Evolutionary conservation across 35 echinoderm and acorn worm genomes (phyloP).

Genomic region (Heliocidaris erythrogramma): DNA sequence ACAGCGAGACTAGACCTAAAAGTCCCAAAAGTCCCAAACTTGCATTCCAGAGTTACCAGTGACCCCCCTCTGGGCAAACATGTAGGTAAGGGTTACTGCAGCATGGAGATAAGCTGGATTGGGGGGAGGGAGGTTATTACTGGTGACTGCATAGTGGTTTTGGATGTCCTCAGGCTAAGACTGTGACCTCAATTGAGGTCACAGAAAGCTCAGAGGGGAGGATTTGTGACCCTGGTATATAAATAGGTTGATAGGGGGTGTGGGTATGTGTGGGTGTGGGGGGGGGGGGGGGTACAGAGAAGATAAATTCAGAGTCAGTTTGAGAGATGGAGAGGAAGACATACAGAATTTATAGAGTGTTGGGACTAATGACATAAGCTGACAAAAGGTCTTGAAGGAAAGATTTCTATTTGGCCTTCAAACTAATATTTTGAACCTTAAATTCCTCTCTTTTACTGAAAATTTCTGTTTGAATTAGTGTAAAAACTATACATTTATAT

Average conservation of each 20-base stretch:
- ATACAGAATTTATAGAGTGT: no score
- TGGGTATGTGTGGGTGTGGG: no score
- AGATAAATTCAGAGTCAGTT: no score
- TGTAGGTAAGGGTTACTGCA: background rate
- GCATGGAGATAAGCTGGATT: background rate
- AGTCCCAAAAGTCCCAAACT: background rate
- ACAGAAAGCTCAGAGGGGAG: background rate
- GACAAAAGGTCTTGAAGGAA: no score
- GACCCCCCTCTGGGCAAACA: background rate
- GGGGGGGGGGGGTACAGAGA: no score
- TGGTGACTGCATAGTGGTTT: background rate
- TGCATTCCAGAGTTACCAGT: background rate
- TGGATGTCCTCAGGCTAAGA: background rate
- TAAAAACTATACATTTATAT: no score
- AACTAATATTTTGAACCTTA: no score
- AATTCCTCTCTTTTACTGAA: no score
- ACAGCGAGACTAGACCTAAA: background rate
- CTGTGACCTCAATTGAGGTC: conserved; percentile 7
- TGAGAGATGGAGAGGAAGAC: no score
- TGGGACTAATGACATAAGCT: no score
- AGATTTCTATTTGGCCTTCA: no score
- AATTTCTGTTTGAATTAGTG: no score
- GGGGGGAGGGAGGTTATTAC: background rate
- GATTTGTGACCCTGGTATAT: conserved; percentile 1
- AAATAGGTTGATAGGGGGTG: background rate